Conservation (phyloP, 2,797 vertebrate species). For the Hemibagrus guttatus region DNA sequence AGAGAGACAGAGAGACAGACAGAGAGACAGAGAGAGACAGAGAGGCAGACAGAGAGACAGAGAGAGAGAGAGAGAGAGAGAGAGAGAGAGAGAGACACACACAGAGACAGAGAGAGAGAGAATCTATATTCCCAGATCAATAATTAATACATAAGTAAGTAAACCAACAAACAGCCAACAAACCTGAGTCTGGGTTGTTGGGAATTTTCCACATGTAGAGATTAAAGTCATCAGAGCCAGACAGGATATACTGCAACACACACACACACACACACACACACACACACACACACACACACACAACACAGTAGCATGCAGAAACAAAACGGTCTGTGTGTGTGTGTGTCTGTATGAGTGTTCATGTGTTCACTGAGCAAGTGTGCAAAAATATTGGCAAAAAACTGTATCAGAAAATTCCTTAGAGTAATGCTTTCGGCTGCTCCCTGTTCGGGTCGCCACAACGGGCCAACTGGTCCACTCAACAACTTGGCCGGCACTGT, state of each 20-base stretch:
- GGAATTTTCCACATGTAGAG: conserved; percentile 99
- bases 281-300: not conserved
- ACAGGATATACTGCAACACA: conserved; percentile 89
- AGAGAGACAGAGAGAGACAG: not conserved
- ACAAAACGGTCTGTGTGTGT: not conserved
- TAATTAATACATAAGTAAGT: not conserved
- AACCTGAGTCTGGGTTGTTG: conserved; percentile 93
- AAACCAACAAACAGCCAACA: not conserved
- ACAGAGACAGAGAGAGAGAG: not conserved
- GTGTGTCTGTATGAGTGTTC: too few species aligned
- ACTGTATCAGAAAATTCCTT: too few species aligned
- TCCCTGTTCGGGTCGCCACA: too few species aligned
- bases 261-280: not conserved
- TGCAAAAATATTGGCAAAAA: too few species aligned
- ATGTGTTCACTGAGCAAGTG: too few species aligned
- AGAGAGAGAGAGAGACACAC: not conserved
- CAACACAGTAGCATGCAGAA: not conserved
- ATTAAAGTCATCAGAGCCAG: conserved; percentile 98
- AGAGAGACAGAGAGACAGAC: not conserved
- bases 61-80: not conserved
- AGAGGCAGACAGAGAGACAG: not conserved
- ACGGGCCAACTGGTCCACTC: too few species aligned
- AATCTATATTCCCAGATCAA: not conserved
- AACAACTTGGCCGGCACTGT: too few species aligned
- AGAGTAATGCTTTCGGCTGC: too few species aligned